Evolutionary conservation across 2,888 invertebrate genomes (phyloP).

Genomic region (Mythimna ferrago): DNA sequence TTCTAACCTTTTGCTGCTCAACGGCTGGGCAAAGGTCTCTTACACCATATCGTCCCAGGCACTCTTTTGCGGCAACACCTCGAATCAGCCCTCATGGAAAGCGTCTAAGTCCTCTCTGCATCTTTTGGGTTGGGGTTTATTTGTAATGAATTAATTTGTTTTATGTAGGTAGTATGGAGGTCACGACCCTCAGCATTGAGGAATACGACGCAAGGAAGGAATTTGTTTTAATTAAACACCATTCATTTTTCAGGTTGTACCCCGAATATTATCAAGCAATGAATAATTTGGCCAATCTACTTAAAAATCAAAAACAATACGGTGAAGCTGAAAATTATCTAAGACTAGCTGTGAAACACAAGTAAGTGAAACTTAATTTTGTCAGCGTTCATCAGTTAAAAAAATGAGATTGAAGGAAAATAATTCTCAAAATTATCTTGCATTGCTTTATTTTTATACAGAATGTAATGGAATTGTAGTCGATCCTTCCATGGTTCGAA

Average conservation of each 20-base stretch:
- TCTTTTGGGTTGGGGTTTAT: background rate
- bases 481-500: no score
- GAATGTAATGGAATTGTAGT: no score
- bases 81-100: background rate
- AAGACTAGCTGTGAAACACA: conserved; percentile 93
- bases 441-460: no score
- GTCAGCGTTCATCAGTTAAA: background rate
- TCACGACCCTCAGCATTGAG: no score
- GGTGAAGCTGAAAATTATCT: conserved; percentile 94
- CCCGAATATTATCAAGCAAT: conserved; percentile 97
- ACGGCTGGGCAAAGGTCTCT: background rate
- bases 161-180: no score
- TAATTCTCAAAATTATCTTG: no score
- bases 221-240: background rate
- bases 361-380: conserved; percentile 84
- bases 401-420: no score
- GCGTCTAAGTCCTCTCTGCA: background rate
- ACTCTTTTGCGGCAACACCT: background rate
- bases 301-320: conserved; percentile 93
- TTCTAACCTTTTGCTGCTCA: background rate
- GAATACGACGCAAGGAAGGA: no score
- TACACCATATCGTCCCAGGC: background rate
- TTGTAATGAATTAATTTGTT: no score
- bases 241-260: conserved; percentile 90
- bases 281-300: conserved; percentile 97